phyloP scores from a whole-genome alignment of 1,140 invertebrate species.

The Papilio dardanus region DNA sequence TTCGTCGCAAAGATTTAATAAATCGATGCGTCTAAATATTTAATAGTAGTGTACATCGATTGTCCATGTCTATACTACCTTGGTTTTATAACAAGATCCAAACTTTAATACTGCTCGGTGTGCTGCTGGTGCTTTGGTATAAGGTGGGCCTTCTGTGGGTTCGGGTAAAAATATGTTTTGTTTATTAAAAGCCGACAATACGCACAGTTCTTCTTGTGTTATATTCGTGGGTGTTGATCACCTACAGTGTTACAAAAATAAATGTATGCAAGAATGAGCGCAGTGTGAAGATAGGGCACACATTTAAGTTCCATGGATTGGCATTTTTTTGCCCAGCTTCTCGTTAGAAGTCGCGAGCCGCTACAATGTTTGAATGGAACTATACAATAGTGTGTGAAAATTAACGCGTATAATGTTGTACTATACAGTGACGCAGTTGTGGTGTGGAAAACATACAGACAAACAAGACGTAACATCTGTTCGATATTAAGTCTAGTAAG shows the following conservation, averaged over 20 bases:
- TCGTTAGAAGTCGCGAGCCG: not conserved
- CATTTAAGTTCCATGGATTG: not conserved
- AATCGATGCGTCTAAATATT: constrained; percentile 1
- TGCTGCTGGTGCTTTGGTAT: too few relatives aligned
- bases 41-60: constrained; percentile 4
- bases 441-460: constrained; percentile 43
- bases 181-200: too few relatives aligned
- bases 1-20: constrained; percentile 18
- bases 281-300: not conserved
- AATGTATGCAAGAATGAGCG: not conserved
- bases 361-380: not conserved
- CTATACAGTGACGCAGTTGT: constrained; percentile 41
- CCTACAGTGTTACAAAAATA: too few relatives aligned
- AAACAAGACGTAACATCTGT: constrained; percentile 15
- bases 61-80: constrained; percentile 44
- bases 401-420: constrained; percentile 47
- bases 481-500: not conserved
- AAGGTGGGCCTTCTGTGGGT: too few relatives aligned
- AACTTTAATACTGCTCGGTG: not conserved
- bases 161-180: too few relatives aligned
- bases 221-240: too few relatives aligned
- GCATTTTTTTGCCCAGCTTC: not conserved
- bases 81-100: constrained; percentile 46
- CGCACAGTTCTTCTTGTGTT: too few relatives aligned
- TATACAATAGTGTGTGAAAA: constrained; percentile 53